Conservation (phyloP, 2,888 invertebrate genomes). For the Oscheius onirici region DNA sequence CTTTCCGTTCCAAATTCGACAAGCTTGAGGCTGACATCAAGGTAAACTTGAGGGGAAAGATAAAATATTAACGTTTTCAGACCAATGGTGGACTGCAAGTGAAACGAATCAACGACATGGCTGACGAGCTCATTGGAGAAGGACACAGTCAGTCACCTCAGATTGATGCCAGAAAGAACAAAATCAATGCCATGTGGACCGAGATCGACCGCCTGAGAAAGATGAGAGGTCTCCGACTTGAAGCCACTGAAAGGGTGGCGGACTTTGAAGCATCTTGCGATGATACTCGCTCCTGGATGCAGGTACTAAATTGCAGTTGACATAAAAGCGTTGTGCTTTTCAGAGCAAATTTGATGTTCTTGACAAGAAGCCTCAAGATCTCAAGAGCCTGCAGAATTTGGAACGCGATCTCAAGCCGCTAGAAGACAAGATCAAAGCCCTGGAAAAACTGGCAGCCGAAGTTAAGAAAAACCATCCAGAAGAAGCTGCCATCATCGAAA, state of each 20-base stretch:
- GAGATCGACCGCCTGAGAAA: slow-evolving; percentile 36
- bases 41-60: not conserved
- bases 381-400: slow-evolving; percentile 76
- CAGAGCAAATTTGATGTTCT: slow-evolving; percentile 86
- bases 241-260: slow-evolving; percentile 92
- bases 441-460: slow-evolving; percentile 85
- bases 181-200: slow-evolving; percentile 34
- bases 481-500: slow-evolving; percentile 86
- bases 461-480: slow-evolving; percentile 82
- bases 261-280: slow-evolving; percentile 94
- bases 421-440: slow-evolving; percentile 85
- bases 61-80: slow-evolving; percentile 74
- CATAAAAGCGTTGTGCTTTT: not conserved
- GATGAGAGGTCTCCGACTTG: slow-evolving; percentile 82
- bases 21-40: slow-evolving; percentile 85
- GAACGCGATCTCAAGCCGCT: slow-evolving; percentile 93
- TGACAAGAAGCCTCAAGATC: slow-evolving; percentile 75
- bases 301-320: slow-evolving; percentile 73
- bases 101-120: slow-evolving; percentile 87
- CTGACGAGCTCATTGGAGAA: slow-evolving; percentile 84
- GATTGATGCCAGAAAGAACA: slow-evolving; percentile 45
- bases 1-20: slow-evolving; percentile 69
- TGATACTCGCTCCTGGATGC: slow-evolving; percentile 96
- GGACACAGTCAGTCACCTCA: slow-evolving; percentile 79
- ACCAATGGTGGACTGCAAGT: slow-evolving; percentile 87